Conservation (phyloP, 2,888 invertebrate genomes). For the Drosophila neonasuta region DNA sequence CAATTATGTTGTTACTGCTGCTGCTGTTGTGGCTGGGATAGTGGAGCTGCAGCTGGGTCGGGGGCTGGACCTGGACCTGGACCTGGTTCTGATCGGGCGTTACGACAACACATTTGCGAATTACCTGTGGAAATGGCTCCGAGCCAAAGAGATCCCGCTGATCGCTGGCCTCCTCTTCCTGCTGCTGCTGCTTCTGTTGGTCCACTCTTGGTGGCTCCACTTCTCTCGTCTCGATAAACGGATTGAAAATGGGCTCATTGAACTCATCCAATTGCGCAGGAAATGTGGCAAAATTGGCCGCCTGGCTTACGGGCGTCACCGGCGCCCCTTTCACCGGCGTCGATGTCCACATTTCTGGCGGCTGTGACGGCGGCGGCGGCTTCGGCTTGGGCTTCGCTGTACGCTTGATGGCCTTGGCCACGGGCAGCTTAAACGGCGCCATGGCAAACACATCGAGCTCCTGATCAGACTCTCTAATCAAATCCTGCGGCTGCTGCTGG, state of each 20-base stretch:
- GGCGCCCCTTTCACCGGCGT: constrained; percentile 77
- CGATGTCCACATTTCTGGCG: constrained; percentile 80
- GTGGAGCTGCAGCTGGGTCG: constrained; percentile 31
- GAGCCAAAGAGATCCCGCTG: constrained; percentile 81
- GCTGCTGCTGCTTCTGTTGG: constrained; percentile 4
- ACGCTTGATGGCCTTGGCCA: constrained; percentile 70
- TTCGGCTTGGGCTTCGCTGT: constrained; percentile 49
- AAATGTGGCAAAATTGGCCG: constrained; percentile 60
- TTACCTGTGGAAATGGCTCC: constrained; percentile 82
- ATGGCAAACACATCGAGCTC: constrained; percentile 87
- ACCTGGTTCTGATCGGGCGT: constrained; percentile 55
- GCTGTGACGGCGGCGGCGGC: constrained; percentile 25
- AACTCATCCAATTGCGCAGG: constrained; percentile 77
- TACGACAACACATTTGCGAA: constrained; percentile 74
- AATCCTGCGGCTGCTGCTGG: not conserved
- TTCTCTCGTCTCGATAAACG: constrained; percentile 66
- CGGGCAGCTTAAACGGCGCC: constrained; percentile 85
- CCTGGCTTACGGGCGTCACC: constrained; percentile 34
- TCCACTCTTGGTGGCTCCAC: not conserved
- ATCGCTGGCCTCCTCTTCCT: constrained; percentile 55
- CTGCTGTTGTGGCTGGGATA: constrained; percentile 23
- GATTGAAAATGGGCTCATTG: constrained; percentile 82
- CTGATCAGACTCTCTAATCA: constrained; percentile 60
- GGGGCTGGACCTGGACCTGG: constrained; percentile 36
- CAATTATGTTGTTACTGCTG: constrained; percentile 39